These are phyloP conservation scores for Ditylenchus dipsaci DNA, from an alignment of 1,140 invertebrate species.

Conservation along the genomic window DNA sequence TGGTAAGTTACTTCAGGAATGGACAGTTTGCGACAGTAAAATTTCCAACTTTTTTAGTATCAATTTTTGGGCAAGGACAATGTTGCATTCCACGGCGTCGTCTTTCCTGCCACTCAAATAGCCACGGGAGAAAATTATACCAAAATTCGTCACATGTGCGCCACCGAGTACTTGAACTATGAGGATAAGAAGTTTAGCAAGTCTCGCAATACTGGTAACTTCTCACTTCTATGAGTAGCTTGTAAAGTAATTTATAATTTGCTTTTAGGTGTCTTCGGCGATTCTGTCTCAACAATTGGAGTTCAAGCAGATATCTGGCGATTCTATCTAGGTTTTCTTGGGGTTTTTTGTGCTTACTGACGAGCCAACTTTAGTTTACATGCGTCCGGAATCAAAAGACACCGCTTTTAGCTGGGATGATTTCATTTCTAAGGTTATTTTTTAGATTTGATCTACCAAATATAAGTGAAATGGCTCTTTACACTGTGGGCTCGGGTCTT, in stretches of 20 bases:
- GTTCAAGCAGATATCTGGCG: slow-evolving; percentile 94
- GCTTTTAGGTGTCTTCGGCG: too few relatives aligned
- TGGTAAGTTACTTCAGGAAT: too few relatives aligned
- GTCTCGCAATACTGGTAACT: slow-evolving; percentile 91
- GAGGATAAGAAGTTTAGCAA: slow-evolving; percentile 99
- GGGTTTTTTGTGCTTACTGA: too few relatives aligned
- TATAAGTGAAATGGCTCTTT: too few relatives aligned
- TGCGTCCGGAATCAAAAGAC: slow-evolving; percentile 77
- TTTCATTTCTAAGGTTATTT: slow-evolving; percentile 68
- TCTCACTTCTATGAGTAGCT: too few relatives aligned
- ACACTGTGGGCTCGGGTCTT: too few relatives aligned
- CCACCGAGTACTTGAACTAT: slow-evolving; percentile 96
- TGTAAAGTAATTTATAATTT: too few relatives aligned
- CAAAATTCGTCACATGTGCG: slow-evolving; percentile 80
- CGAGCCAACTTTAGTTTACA: too few relatives aligned
- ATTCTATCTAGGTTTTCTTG: slow-evolving; percentile 93
- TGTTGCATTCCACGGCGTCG: slow-evolving; percentile 93
- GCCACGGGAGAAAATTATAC: slow-evolving; percentile 76
- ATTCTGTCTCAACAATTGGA: slow-evolving; percentile 77
- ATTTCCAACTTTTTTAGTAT: slow-evolving; percentile 64
- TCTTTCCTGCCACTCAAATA: slow-evolving; percentile 85
- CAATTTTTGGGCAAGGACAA: slow-evolving; percentile 99
- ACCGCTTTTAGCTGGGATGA: slow-evolving; percentile 57
- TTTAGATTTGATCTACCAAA: not conserved
- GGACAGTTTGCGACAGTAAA: too few relatives aligned